phyloP scores from a whole-genome alignment of 2,888 invertebrate genomes.

The Tortrix viridana region DNA sequence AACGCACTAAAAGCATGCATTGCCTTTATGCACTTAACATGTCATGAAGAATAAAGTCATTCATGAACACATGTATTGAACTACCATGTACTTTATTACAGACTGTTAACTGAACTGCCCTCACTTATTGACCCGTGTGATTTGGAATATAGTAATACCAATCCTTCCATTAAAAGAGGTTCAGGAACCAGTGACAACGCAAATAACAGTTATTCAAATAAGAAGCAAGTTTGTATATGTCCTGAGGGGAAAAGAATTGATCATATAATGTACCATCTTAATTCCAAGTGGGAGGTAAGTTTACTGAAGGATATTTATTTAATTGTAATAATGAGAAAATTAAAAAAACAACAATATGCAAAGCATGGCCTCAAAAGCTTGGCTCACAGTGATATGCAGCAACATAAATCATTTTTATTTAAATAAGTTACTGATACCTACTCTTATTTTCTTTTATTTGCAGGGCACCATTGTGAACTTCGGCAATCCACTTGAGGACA shows the following conservation, averaged over 20 bases:
- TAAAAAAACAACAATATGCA: no score
- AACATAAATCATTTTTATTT: no score
- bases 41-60: no score
- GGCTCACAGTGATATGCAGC: no score
- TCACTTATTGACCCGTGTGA: slow-evolving; percentile 66
- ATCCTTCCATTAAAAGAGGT: slow-evolving; percentile 48
- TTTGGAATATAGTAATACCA: slow-evolving; percentile 49
- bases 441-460: slow-evolving; percentile 38
- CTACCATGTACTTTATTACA: slow-evolving; percentile 44
- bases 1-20: no score
- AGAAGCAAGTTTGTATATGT: slow-evolving; percentile 72
- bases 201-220: slow-evolving; percentile 92
- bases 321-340: not conserved
- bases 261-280: slow-evolving; percentile 90
- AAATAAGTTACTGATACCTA: not conserved
- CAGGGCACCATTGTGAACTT: slow-evolving; percentile 80
- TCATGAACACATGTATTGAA: no score
- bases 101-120: slow-evolving; percentile 78
- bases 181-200: slow-evolving; percentile 87
- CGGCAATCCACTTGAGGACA: slow-evolving; percentile 88
- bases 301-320: not conserved
- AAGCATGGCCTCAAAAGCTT: no score
- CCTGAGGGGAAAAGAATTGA: slow-evolving; percentile 95
- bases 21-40: no score
- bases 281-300: slow-evolving; percentile 61